Percentiles rank a stretch among this genome's conserved stretches.
These are phyloP conservation scores for Doryteuthis pealeii DNA, from an alignment of 1,140 invertebrate genomes.

Conservation along the genomic window DNA sequence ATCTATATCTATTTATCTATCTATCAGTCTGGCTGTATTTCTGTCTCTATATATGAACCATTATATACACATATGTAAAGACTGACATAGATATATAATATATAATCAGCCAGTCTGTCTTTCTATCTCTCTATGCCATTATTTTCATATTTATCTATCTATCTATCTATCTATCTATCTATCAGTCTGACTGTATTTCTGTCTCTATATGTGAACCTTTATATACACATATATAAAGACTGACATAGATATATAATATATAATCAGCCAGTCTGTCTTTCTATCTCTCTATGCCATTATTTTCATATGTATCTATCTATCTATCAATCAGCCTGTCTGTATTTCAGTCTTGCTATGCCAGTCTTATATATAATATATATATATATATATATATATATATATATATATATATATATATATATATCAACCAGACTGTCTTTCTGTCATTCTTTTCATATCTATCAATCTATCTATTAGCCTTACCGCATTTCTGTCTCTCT, in stretches of 20 bases:
- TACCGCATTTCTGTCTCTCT: too few relatives aligned
- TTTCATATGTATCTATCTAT: not conserved
- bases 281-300: not conserved
- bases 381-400: constrained; percentile 12
- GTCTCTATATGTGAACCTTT: too few relatives aligned
- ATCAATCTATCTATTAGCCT: too few relatives aligned
- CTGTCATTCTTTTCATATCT: too few relatives aligned
- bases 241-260: too few relatives aligned
- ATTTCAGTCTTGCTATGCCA: not conserved
- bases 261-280: not conserved
- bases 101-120: not conserved
- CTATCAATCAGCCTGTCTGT: not conserved
- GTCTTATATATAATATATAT: not conserved
- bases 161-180: too few relatives aligned
- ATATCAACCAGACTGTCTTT: too few relatives aligned
- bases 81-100: not conserved
- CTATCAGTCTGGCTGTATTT: not conserved
- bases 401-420: constrained; percentile 6
- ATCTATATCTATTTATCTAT: not conserved
- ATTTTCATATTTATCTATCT: too few relatives aligned
- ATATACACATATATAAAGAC: too few relatives aligned
- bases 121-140: not conserved
- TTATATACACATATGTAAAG: not conserved
- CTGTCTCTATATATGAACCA: not conserved
- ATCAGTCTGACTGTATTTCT: too few relatives aligned